Percentiles rank a stretch among this genome's conserved stretches.
Evolutionary conservation across 2,797 vertebrate genomes (phyloP).

Genomic region (Dipus sagitta): DNA sequence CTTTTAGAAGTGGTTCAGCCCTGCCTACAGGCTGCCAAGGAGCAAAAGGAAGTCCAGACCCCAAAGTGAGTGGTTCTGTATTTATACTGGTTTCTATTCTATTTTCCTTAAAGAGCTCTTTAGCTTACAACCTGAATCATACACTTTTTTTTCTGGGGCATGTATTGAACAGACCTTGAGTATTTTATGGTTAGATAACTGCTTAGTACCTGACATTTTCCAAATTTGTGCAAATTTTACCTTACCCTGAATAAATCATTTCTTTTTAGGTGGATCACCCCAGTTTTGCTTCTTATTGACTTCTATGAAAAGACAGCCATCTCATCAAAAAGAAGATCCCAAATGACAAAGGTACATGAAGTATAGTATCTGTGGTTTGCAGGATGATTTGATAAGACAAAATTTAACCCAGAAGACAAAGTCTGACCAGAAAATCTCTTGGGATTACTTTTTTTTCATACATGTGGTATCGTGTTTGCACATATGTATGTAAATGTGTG

Average conservation of each 20-base stretch:
- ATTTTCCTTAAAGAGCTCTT: neutral
- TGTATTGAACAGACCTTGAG: neutral
- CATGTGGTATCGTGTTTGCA: no score
- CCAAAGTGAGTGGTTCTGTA: conserved; percentile 92
- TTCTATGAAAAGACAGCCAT: conserved; percentile 98
- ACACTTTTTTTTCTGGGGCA: neutral
- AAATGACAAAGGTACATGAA: conserved; percentile 95
- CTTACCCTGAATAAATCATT: neutral
- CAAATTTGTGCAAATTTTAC: neutral
- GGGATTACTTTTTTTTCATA: neutral
- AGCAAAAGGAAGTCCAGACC: conserved; percentile 98
- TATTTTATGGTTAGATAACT: conserved; percentile 14
- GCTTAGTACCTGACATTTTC: conserved; percentile 34
- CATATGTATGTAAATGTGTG: no score
- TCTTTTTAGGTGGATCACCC: conserved; percentile 95
- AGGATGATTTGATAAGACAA: neutral
- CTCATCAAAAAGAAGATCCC: conserved; percentile 95
- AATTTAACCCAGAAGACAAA: neutral
- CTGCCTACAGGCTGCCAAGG: conserved; percentile 96
- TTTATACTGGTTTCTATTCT: conserved; percentile 49
- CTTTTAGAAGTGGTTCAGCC: conserved; percentile 97
- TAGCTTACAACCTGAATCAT: neutral
- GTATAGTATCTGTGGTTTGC: neutral
- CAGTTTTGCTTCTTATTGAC: conserved; percentile 95
- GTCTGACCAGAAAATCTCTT: conserved; percentile 36